A percentile compares a stretch with the other conserved stretches of the same genome.
These are phyloP conservation scores for Hoplostethus mediterraneus DNA, from an alignment of 2,797 vertebrate species.

Conservation along the genomic window DNA sequence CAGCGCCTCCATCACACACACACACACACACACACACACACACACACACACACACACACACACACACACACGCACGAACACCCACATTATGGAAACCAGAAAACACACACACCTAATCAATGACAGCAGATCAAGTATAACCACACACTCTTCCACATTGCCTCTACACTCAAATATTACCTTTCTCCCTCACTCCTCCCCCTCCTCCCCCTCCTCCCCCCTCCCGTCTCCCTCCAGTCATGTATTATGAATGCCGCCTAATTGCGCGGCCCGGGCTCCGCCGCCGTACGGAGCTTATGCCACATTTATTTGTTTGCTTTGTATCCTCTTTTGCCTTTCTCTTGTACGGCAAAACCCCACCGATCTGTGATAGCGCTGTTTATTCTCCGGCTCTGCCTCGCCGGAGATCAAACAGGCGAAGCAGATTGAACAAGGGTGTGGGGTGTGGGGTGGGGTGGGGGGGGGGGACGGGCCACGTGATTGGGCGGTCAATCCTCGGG, in stretches of 20 bases:
- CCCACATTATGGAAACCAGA: slow-evolving; percentile 8
- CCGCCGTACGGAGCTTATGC: slow-evolving; percentile 70
- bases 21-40: background rate
- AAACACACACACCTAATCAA: slow-evolving; percentile 62
- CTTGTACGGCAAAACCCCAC: slow-evolving; percentile 83
- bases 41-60: slow-evolving; percentile 31
- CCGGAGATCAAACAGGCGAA: slow-evolving; percentile 78
- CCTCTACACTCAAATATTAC: slow-evolving; percentile 37
- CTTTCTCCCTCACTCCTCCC: slow-evolving; percentile 32
- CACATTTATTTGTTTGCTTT: slow-evolving; percentile 82
- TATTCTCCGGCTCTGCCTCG: slow-evolving; percentile 73
- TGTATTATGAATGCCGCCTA: slow-evolving; percentile 85
- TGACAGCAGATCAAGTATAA: slow-evolving; percentile 59
- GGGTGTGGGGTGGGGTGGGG: too few species aligned
- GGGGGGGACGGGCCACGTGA: slow-evolving; percentile 43
- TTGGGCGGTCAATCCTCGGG: slow-evolving; percentile 73
- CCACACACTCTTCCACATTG: background rate
- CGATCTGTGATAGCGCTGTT: slow-evolving; percentile 79
- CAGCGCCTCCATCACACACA: slow-evolving; percentile 66
- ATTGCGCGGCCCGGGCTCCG: slow-evolving; percentile 78
- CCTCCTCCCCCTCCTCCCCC: background rate
- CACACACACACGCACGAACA: background rate
- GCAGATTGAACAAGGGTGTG: slow-evolving; percentile 80
- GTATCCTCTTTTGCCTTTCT: slow-evolving; percentile 75
- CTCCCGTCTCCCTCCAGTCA: slow-evolving; percentile 66